Evolutionary conservation across 2,797 vertebrate species (phyloP).

Genomic region (Silurus aristotelis): DNA sequence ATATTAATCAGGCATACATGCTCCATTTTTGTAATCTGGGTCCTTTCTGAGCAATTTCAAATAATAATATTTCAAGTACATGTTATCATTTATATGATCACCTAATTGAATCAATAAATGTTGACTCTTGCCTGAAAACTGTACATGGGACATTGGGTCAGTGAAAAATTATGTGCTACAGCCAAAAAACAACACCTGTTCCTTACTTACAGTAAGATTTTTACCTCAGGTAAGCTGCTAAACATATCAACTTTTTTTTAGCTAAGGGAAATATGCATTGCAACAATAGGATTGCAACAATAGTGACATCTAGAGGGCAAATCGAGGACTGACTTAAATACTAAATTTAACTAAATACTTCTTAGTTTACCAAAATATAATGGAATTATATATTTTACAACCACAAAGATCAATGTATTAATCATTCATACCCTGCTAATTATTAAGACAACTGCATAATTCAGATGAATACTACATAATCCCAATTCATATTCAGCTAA

Average conservation of each 20-base stretch:
- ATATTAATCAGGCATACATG: constrained; percentile 35
- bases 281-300: constrained; percentile 50
- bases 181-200: constrained; percentile 66
- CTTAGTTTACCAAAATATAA: neutral
- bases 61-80: neutral
- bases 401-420: neutral
- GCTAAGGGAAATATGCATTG: constrained; percentile 8
- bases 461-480: neutral
- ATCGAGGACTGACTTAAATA: constrained; percentile 19
- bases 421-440: neutral
- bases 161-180: constrained; percentile 66
- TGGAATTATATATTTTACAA: neutral
- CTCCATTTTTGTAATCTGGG: constrained; percentile 16
- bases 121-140: constrained; percentile 50
- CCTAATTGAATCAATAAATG: constrained; percentile 13
- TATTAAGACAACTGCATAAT: constrained; percentile 53
- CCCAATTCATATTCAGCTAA: constrained; percentile 52
- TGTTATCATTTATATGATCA: neutral
- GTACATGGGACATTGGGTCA: constrained; percentile 60
- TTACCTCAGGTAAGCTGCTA: constrained; percentile 35
- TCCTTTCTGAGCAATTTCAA: constrained; percentile 22
- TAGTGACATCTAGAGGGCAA: constrained; percentile 59
- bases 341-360: neutral
- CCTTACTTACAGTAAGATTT: constrained; percentile 12
- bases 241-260: constrained; percentile 10